Percentiles rank a stretch among this genome's conserved stretches.
Evolutionary conservation across 2,797 vertebrate species (phyloP).

Genomic region (Microctenopoma lineatum): DNA sequence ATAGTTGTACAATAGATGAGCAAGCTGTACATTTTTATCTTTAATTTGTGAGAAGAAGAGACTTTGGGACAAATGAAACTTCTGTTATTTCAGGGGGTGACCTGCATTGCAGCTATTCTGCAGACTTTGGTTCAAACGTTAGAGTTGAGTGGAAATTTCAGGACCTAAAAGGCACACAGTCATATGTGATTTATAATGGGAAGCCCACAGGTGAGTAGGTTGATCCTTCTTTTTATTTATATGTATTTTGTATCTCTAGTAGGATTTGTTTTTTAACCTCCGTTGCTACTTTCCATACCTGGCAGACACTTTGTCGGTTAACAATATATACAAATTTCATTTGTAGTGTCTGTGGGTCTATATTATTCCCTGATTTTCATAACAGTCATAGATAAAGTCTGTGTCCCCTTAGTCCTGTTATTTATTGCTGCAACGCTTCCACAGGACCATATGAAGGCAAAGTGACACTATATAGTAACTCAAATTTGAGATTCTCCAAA

Average conservation of each 20-base stretch:
- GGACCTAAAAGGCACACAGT: slow-evolving; percentile 61
- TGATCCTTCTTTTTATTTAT: neutral
- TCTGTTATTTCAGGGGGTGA: slow-evolving; percentile 72
- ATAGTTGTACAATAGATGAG: too few species aligned
- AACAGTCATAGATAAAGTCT: too few species aligned
- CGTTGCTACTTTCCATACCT: neutral
- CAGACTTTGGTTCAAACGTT: slow-evolving; percentile 59
- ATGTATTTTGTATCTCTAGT: too few species aligned
- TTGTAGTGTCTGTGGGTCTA: too few species aligned
- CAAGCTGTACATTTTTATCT: neutral
- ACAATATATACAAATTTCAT: neutral
- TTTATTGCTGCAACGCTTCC: slow-evolving; percentile 10
- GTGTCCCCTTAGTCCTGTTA: neutral
- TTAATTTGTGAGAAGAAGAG: neutral
- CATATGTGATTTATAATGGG: slow-evolving; percentile 77
- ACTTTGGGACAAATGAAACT: neutral
- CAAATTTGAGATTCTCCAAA: slow-evolving; percentile 75
- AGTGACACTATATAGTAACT: slow-evolving; percentile 41
- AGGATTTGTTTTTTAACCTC: neutral
- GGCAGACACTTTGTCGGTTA: neutral
- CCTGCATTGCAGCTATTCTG: slow-evolving; percentile 76
- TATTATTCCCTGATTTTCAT: neutral
- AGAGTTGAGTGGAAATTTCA: slow-evolving; percentile 91
- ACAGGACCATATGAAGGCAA: slow-evolving; percentile 80
- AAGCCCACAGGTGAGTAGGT: slow-evolving; percentile 80